Evolutionary conservation across 1,140 invertebrate species (phyloP).

Genomic region (Drosophila nasuta): DNA sequence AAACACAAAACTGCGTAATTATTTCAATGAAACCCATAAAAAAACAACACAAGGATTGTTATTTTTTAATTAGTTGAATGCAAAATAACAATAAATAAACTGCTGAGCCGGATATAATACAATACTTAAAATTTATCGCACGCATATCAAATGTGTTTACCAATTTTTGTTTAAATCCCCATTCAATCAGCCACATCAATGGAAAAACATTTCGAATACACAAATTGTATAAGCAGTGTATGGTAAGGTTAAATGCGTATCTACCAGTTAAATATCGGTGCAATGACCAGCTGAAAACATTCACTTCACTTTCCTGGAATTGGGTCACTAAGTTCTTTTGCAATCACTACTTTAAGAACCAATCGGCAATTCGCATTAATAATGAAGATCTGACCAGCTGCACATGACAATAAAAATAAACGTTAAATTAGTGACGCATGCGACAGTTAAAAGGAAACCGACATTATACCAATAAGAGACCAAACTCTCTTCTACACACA

Average conservation of each 20-base stretch:
- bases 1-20: conserved; percentile 20
- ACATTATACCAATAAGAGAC: conserved; percentile 62
- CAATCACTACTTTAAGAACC: conserved; percentile 1
- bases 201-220: background rate
- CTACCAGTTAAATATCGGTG: background rate
- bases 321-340: background rate
- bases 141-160: background rate
- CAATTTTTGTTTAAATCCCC: background rate
- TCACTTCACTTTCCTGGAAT: background rate
- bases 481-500: conserved; percentile 20
- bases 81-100: background rate
- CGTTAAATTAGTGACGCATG: conserved; percentile 75
- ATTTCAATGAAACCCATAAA: background rate
- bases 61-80: conserved; percentile 5
- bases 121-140: background rate
- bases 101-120: background rate
- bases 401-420: conserved; percentile 67
- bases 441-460: conserved; percentile 52
- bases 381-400: conserved; percentile 51
- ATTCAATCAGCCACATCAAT: background rate
- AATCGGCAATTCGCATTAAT: conserved; percentile 27
- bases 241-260: background rate
- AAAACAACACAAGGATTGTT: background rate
- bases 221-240: background rate
- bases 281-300: background rate